These are phyloP conservation scores for Hydractinia symbiolongicarpus DNA, from an alignment of 30 jellyfish, hydroid and myxozoan species.

Conservation along the genomic window DNA sequence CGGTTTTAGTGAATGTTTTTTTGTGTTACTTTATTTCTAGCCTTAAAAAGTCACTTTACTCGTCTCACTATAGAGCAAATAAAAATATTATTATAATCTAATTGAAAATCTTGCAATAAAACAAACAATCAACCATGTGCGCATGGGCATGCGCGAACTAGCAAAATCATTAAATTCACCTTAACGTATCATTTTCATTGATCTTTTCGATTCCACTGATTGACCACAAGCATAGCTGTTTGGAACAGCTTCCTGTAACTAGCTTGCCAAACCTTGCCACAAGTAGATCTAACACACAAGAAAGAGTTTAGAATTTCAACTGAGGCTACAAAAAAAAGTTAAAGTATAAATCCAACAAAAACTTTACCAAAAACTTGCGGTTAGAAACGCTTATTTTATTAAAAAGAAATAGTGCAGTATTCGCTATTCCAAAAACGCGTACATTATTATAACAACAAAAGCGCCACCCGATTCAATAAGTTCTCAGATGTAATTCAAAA, in stretches of 20 bases:
- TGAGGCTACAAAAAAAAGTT: too few species aligned
- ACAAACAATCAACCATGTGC: background rate
- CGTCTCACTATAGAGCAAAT: too few species aligned
- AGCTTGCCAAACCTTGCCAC: constrained; percentile 25
- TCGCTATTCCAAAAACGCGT: too few species aligned
- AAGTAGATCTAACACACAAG: background rate
- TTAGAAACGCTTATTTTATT: background rate
- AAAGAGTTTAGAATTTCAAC: background rate
- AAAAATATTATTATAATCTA: background rate
- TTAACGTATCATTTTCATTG: background rate
- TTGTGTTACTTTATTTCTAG: too few species aligned
- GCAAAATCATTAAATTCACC: background rate
- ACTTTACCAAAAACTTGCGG: background rate
- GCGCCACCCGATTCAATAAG: too few species aligned
- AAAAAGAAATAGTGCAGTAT: too few species aligned
- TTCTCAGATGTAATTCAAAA: too few species aligned
- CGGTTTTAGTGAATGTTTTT: too few species aligned
- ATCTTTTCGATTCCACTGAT: constrained; percentile 12
- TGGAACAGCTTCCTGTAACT: constrained; percentile 69
- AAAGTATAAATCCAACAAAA: too few species aligned
- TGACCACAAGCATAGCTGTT: constrained; percentile 71
- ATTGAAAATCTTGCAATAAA: background rate
- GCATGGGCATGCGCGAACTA: too few species aligned
- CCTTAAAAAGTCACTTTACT: too few species aligned
- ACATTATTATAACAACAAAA: too few species aligned